phyloP scores from a whole-genome alignment of 2,113 vertebrate species.

The Microtus richardsoni region DNA sequence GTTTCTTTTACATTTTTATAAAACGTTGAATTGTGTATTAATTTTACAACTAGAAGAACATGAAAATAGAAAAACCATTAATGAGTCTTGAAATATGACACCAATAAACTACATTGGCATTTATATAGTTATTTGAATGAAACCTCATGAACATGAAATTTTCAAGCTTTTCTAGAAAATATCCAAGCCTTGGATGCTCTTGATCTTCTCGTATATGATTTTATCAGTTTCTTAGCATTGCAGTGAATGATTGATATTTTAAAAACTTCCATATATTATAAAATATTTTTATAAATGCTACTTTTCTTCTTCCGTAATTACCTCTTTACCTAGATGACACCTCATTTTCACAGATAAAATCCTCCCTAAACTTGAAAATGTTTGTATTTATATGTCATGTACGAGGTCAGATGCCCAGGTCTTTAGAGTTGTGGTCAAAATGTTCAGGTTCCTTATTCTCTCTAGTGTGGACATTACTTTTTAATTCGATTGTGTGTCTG shows the following conservation, averaged over 20 bases:
- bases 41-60: not conserved
- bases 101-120: not conserved
- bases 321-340: not conserved
- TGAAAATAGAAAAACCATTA: not conserved
- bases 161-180: not conserved
- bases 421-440: not conserved
- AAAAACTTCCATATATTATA: not conserved
- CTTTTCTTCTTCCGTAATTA: not conserved
- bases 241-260: not conserved
- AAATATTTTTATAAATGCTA: not conserved
- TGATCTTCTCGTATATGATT: not conserved
- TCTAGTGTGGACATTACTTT: not conserved
- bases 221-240: not conserved
- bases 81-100: not conserved
- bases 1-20: slow-evolving; percentile 48
- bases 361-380: not conserved
- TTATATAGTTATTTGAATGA: not conserved
- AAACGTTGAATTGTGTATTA: not conserved
- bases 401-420: not conserved
- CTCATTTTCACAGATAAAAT: not conserved
- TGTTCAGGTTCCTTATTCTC: fast-evolving
- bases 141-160: not conserved
- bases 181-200: not conserved
- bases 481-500: not conserved
- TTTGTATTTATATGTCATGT: not conserved